These are phyloP conservation scores for Diarsia brunnea DNA, from an alignment of 2,888 invertebrate genomes.

Conservation along the genomic window DNA sequence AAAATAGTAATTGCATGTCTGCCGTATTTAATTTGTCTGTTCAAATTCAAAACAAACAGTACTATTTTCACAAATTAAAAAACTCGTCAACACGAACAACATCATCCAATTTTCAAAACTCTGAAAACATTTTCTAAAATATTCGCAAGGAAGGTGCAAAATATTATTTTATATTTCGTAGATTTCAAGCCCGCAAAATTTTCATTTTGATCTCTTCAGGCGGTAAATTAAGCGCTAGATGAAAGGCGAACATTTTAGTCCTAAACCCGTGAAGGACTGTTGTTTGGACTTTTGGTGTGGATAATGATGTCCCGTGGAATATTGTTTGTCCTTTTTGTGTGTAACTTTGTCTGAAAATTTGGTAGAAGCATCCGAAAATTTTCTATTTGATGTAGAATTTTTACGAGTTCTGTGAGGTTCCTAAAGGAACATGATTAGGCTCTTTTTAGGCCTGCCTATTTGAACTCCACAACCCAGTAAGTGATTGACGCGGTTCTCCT, in stretches of 20 bases:
- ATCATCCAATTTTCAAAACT: neutral
- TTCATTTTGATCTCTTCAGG: conserved; percentile 47
- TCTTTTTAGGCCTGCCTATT: too few species aligned
- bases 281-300: conserved; percentile 17
- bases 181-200: conserved; percentile 29
- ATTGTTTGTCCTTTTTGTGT: conserved; percentile 31
- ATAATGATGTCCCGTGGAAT: conserved; percentile 20
- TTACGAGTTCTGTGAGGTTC: neutral
- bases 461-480: too few species aligned
- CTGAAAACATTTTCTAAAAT: conserved; percentile 18
- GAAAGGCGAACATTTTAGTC: conserved; percentile 7
- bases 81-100: neutral
- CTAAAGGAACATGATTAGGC: neutral
- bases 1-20: too few species aligned
- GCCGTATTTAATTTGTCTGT: neutral
- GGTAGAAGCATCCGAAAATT: neutral
- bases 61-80: neutral
- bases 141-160: conserved; percentile 15
- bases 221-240: conserved; percentile 45
- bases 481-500: too few species aligned
- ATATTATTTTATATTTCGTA: conserved; percentile 26
- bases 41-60: neutral
- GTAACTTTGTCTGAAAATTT: conserved; percentile 18
- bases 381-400: conserved; percentile 1
- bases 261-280: conserved; percentile 8